phyloP scores from a whole-genome alignment of 92 coral and sea anemone species.

The Porites cylindrica region DNA sequence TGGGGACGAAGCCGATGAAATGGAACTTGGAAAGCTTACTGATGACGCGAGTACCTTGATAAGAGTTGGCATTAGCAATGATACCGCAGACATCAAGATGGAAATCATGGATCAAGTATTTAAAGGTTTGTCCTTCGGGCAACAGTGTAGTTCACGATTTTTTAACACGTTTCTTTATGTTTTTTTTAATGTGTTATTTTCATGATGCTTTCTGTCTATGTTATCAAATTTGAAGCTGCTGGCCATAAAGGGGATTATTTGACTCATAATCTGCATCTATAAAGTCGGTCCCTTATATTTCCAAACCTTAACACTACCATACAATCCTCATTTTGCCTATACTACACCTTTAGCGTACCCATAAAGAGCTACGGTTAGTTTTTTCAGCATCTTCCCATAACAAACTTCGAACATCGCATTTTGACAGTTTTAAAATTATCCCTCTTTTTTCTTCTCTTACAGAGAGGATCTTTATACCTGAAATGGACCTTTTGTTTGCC shows the following conservation, averaged over 20 bases:
- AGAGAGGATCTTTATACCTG: constrained; percentile 67
- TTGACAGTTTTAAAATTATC: background rate
- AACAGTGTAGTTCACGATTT: background rate
- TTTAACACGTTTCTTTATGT: background rate
- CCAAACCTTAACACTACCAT: no score
- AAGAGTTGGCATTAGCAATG: constrained; percentile 56
- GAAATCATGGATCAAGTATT: constrained; percentile 64
- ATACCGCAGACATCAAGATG: constrained; percentile 59
- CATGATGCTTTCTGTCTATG: no score
- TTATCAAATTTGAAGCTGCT: constrained; percentile 12
- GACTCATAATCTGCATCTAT: no score
- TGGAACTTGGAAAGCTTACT: constrained; percentile 74
- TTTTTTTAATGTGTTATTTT: background rate
- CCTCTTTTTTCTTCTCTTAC: background rate
- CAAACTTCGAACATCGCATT: no score
- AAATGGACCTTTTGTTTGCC: constrained; percentile 78
- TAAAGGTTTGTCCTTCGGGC: constrained; percentile 62
- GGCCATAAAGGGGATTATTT: no score
- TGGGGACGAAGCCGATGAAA: constrained; percentile 77
- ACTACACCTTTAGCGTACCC: no score
- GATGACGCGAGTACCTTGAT: constrained; percentile 67
- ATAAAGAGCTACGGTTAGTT: no score
- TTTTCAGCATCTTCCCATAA: no score
- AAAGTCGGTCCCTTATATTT: no score
- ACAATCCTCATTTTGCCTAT: no score